A percentile compares a stretch with the other conserved stretches of the same genome.
Conservation (phyloP, 2,888 invertebrate species). For the Sipha maydis region DNA sequence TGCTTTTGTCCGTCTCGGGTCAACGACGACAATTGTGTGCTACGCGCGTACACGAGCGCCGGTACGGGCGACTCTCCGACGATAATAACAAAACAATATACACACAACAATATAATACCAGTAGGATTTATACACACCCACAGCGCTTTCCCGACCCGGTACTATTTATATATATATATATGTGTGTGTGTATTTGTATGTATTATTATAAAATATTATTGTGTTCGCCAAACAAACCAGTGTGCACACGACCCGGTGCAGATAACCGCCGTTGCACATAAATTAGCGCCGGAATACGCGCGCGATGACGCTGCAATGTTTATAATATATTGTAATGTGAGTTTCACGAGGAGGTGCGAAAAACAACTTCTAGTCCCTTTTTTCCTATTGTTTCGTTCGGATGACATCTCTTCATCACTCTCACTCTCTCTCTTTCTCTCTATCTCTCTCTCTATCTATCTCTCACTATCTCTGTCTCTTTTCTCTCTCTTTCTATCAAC, state of each 20-base stretch:
- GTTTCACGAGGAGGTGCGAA: constrained; percentile 28
- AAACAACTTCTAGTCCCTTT: constrained; percentile 26
- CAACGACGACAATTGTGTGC: constrained; percentile 17
- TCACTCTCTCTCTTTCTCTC: not conserved
- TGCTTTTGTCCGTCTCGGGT: constrained; percentile 33
- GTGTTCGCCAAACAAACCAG: not conserved
- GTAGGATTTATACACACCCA: constrained; percentile 1
- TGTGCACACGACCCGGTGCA: constrained; percentile 4
- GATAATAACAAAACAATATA: constrained; percentile 33
- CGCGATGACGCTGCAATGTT: not conserved
- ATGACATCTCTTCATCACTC: not conserved
- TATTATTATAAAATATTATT: constrained; percentile 20
- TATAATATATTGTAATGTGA: not conserved
- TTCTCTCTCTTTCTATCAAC: too few relatives aligned
- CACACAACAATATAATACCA: constrained; percentile 13
- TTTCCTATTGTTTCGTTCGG: constrained; percentile 19
- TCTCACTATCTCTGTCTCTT: too few relatives aligned
- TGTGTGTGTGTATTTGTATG: not conserved
- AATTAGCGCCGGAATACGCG: constrained; percentile 15
- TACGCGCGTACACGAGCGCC: not conserved
- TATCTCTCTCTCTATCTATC: not conserved
- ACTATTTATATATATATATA: not conserved
- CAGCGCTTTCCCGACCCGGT: not conserved
- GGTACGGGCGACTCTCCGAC: not conserved
- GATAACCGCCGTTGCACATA: constrained; percentile 1